Conservation (phyloP, 2,888 invertebrate species). For the Agriotes lineatus region DNA sequence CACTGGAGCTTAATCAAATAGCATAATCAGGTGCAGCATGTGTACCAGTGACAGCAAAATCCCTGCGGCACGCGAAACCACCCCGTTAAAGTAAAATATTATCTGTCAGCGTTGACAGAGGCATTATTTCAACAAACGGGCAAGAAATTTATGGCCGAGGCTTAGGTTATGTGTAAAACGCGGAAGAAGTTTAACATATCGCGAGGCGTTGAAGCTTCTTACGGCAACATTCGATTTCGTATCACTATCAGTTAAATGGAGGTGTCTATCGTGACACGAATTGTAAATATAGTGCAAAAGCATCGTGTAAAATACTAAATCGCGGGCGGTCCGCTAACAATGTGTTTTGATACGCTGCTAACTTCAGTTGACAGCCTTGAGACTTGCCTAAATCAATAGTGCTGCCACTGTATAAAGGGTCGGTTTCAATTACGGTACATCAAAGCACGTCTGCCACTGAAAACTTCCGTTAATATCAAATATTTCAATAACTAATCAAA, state of each 20-base stretch:
- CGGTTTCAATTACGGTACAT: not conserved
- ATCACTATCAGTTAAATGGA: slow-evolving; percentile 22
- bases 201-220: slow-evolving; percentile 14
- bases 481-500: no score
- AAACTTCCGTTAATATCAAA: no score
- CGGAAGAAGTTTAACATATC: slow-evolving; percentile 14
- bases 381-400: not conserved
- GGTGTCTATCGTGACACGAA: slow-evolving; percentile 14
- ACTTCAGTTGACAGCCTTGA: slow-evolving; percentile 15
- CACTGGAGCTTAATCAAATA: not conserved
- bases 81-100: slow-evolving; percentile 18
- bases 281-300: slow-evolving; percentile 13
- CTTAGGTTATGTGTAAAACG: slow-evolving; percentile 5
- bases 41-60: slow-evolving; percentile 1
- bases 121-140: slow-evolving; percentile 6
- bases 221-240: slow-evolving; percentile 14
- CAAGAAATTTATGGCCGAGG: not conserved
- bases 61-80: slow-evolving; percentile 3
- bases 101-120: slow-evolving; percentile 9
- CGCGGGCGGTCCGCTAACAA: slow-evolving; percentile 4
- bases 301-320: slow-evolving; percentile 13
- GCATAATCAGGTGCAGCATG: slow-evolving; percentile 4
- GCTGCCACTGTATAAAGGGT: not conserved
- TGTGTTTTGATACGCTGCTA: not conserved
- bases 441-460: no score